These are phyloP conservation scores for Cherax destructor DNA, from an alignment of 1,140 invertebrate genomes.

Conservation along the genomic window DNA sequence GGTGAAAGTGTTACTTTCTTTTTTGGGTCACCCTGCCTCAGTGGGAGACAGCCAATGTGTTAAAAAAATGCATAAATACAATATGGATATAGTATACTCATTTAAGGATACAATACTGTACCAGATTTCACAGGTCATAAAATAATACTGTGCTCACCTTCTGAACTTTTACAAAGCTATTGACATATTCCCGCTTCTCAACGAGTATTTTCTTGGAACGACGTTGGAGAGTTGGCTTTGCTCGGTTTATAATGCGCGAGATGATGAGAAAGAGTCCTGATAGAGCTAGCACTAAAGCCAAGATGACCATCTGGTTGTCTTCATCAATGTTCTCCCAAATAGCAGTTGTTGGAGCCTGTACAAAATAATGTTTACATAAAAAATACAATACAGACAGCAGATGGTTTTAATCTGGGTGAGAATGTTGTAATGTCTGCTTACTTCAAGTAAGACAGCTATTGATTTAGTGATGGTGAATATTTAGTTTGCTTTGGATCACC, in stretches of 20 bases:
- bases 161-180: slow-evolving; percentile 76
- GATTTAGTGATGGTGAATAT: too few relatives aligned
- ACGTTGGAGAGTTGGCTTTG: slow-evolving; percentile 76
- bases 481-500: too few relatives aligned
- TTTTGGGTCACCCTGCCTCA: too few relatives aligned
- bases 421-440: too few relatives aligned
- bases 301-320: slow-evolving; percentile 74
- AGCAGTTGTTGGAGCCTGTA: slow-evolving; percentile 58
- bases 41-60: too few relatives aligned
- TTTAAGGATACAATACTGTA: not conserved
- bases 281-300: slow-evolving; percentile 74
- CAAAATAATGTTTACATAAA: slow-evolving; percentile 13
- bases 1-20: too few relatives aligned
- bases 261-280: slow-evolving; percentile 75
- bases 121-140: not conserved
- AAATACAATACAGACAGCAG: not conserved
- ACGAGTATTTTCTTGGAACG: slow-evolving; percentile 76
- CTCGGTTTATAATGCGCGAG: slow-evolving; percentile 75
- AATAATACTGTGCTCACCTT: slow-evolving; percentile 75
- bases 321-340: slow-evolving; percentile 75
- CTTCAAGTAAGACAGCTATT: too few relatives aligned
- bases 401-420: too few relatives aligned
- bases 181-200: slow-evolving; percentile 77
- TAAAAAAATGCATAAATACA: too few relatives aligned
- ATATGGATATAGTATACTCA: too few relatives aligned